Evolutionary conservation across 2,113 vertebrate species (phyloP).

Genomic region (Bubo scandiacus): DNA sequence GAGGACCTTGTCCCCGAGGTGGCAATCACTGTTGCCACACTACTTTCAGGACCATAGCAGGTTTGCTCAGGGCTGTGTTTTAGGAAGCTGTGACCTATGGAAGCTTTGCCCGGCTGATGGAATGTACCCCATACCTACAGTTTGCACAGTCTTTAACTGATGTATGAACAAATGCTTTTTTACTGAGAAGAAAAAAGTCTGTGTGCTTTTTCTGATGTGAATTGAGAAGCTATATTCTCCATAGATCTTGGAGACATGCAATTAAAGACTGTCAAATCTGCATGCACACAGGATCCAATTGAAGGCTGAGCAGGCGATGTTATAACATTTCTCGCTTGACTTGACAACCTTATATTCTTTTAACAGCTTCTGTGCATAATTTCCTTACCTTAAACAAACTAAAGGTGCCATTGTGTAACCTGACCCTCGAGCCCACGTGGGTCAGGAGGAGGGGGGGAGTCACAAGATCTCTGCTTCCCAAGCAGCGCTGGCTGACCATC

Average conservation of each 20-base stretch:
- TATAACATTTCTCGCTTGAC: constrained; percentile 20
- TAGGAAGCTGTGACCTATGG: not conserved
- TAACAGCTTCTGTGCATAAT: constrained; percentile 22
- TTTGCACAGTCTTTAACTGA: not conserved
- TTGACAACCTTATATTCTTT: constrained; percentile 54
- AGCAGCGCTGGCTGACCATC: not conserved
- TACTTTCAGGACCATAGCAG: not conserved
- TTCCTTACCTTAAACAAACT: constrained; percentile 39
- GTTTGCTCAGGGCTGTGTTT: not conserved
- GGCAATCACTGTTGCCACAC: not conserved
- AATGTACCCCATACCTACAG: not conserved
- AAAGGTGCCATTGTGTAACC: not conserved
- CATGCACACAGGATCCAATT: not conserved
- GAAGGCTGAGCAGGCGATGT: constrained; percentile 42
- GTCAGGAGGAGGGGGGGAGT: not conserved
- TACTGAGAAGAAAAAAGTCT: not conserved
- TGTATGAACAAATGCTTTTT: not conserved
- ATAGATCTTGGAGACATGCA: constrained; percentile 39
- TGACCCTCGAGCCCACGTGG: fast-evolving
- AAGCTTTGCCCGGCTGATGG: not conserved
- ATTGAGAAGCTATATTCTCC: constrained; percentile 29
- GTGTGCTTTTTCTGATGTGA: constrained; percentile 22
- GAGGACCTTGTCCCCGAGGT: not conserved
- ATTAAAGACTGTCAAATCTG: constrained; percentile 56
- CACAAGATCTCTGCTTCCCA: not conserved